A percentile compares a stretch with the other conserved stretches of the same genome.
phyloP scores from a whole-genome alignment of 2,888 invertebrate genomes.

The Pristionchus fissidentatus region DNA sequence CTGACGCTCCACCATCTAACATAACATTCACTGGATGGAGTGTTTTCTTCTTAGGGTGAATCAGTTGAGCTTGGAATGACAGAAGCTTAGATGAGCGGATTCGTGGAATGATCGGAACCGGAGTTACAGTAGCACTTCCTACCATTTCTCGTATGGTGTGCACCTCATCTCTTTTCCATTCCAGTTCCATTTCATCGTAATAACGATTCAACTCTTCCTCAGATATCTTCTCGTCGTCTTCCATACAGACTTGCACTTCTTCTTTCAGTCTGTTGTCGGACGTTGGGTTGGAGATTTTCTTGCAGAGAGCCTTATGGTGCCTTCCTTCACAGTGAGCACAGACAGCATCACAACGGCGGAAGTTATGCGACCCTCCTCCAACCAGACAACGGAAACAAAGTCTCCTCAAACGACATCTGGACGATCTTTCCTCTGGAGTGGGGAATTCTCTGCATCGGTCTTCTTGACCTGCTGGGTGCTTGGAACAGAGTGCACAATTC shows the following conservation, averaged over 20 bases:
- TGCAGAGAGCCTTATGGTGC: neutral
- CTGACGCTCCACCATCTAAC: neutral
- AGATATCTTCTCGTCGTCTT: neutral
- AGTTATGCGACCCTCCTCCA: too few relatives aligned
- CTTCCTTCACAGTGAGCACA: neutral
- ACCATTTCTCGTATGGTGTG: neutral
- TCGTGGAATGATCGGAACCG: neutral
- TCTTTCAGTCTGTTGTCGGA: neutral
- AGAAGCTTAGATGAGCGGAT: neutral
- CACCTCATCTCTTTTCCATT: neutral
- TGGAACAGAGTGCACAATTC: too few relatives aligned
- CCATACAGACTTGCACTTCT: neutral
- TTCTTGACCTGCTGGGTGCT: too few relatives aligned
- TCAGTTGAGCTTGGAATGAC: neutral
- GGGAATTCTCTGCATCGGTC: too few relatives aligned
- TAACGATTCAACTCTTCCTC: too few relatives aligned
- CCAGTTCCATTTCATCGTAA: neutral
- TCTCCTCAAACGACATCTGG: too few relatives aligned
- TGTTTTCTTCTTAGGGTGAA: neutral
- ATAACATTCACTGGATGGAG: neutral
- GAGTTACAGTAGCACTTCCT: neutral
- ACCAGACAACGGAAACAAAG: too few relatives aligned
- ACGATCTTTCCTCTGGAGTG: too few relatives aligned
- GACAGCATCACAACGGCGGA: neutral
- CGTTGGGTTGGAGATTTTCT: neutral